Evolutionary conservation across 2,797 vertebrate species (phyloP).

Genomic region (Hemibagrus guttatus): DNA sequence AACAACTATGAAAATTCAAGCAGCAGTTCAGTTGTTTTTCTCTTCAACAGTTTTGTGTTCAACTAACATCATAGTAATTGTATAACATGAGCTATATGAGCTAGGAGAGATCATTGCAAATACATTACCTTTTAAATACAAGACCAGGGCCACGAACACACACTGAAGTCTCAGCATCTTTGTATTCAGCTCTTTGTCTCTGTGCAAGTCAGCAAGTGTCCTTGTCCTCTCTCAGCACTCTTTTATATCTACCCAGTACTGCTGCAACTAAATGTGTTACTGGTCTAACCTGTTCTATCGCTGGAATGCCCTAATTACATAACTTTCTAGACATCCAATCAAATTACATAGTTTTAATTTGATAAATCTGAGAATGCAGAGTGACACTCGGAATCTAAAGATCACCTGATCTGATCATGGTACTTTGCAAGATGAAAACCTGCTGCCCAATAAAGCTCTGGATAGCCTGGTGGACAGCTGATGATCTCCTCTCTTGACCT

Average conservation of each 20-base stretch:
- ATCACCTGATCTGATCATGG: too few relatives aligned
- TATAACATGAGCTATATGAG: not conserved
- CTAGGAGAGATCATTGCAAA: not conserved
- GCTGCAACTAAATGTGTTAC: too few relatives aligned
- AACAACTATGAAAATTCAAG: not conserved
- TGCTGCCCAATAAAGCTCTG: too few relatives aligned
- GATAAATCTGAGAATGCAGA: too few relatives aligned
- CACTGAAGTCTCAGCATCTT: slow-evolving; percentile 40
- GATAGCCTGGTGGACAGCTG: too few relatives aligned
- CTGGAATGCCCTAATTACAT: not conserved
- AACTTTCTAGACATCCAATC: not conserved
- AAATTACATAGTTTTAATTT: not conserved
- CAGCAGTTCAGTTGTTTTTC: not conserved
- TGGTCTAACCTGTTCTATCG: not conserved
- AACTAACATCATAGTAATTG: not conserved
- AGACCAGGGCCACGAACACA: slow-evolving; percentile 25
- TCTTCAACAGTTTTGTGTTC: not conserved
- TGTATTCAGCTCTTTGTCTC: not conserved
- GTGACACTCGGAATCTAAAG: too few relatives aligned
- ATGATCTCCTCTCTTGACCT: too few relatives aligned
- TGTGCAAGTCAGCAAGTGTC: not conserved
- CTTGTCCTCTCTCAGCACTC: not conserved
- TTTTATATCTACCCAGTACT: not conserved
- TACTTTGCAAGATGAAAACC: too few relatives aligned
- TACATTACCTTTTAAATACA: slow-evolving; percentile 37